Base-by-base conservation (phyloP, 2,888 invertebrate genomes). In the Meiosimyza decipiens region DNA sequence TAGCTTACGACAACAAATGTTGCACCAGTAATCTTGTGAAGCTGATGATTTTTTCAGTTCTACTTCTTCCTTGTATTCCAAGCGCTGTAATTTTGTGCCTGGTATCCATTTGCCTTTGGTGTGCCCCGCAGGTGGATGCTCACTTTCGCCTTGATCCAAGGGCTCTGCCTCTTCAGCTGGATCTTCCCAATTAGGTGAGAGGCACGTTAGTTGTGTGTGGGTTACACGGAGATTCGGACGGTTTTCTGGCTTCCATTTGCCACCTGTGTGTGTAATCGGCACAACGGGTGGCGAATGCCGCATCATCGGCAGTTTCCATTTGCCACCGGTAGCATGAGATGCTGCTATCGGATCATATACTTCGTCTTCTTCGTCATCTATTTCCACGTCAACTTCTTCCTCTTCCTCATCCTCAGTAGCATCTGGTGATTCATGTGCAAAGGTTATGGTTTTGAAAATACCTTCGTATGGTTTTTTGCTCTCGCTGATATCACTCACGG, bases 101-200 rank as follows among this genome's bases (percentile, higher is more conserved):
- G 94, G 94, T 67, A 94, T 90, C 95, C 95, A 95, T 88, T 95
- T 95, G 13, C 87, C 86, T 83, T 91, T 91, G 0, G 93, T 93
- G 79, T 94, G 91, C 54, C 90, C 90, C 4, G 92, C 91, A 0
- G 93, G 92, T 2, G 93, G 93, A 77, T 89, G 89, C 69, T 78
- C 76, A 0, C 71, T 71, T 88, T 89, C 79, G 0, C 64, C 71
- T 0, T 54, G 66, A 71, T 89, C 89, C 18, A 88, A 88, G 1
- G 75, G 74, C 15, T 81, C 81, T 13, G 75, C 57, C 7, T 82
- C 80, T 40, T 89, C 86, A 22, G 89, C 88, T 12, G 87, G 85
- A 60, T 89, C 87, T 71, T 89, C 90, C 92, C 91, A 92, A 16
- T 90, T 90, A 55, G 87, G 80, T 79, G 78, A 88, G 7, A 81